Percentiles rank a stretch among this genome's conserved stretches.
phyloP scores from a whole-genome alignment of 1,140 invertebrate genomes.

The Polypedilum pembai region DNA sequence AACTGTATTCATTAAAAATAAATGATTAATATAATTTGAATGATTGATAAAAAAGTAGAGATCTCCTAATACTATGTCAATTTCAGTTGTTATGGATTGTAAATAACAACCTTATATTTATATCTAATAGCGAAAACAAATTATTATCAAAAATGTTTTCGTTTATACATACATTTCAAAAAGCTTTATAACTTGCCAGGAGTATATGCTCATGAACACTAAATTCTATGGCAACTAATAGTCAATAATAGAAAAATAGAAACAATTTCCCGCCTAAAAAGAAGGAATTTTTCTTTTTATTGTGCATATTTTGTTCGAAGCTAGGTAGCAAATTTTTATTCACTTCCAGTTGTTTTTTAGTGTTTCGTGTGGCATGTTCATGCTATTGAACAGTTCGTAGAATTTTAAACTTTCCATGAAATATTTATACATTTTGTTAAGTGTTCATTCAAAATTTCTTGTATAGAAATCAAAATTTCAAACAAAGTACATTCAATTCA shows the following conservation, averaged over 20 bases:
- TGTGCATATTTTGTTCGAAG: neutral
- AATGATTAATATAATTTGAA: too few species aligned
- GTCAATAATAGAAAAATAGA: neutral
- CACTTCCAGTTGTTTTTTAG: slow-evolving; percentile 14
- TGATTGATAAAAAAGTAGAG: too few species aligned
- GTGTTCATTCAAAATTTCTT: neutral
- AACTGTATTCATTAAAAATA: too few species aligned
- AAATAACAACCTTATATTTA: neutral
- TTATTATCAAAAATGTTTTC: neutral
- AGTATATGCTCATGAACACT: neutral
- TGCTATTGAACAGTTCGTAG: slow-evolving; percentile 20
- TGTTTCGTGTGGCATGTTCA: slow-evolving; percentile 5
- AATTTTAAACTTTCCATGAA: neutral
- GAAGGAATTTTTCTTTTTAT: too few species aligned
- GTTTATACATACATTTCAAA: neutral
- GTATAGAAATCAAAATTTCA: neutral
- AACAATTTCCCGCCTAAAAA: slow-evolving; percentile 5
- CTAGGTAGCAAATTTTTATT: neutral
- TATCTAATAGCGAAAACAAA: neutral
- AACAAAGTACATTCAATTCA: neutral
- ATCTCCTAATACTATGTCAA: too few species aligned
- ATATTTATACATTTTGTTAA: neutral
- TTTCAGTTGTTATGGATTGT: neutral
- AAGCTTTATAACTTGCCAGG: neutral
- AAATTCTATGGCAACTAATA: neutral